phyloP scores from a whole-genome alignment of 2,113 vertebrate species.

The Arvicanthis niloticus region DNA sequence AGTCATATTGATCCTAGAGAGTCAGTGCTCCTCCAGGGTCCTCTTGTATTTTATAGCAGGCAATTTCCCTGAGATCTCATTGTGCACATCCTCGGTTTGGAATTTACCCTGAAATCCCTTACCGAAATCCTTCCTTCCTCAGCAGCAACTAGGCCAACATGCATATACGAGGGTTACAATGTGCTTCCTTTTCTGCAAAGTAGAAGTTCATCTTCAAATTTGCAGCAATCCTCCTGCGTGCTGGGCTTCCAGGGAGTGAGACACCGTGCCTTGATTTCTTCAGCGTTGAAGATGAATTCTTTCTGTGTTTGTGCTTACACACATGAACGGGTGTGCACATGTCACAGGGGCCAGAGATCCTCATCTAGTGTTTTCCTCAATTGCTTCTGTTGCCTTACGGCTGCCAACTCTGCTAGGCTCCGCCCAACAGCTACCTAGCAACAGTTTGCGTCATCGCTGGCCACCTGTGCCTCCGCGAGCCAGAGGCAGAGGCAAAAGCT shows the following conservation, averaged over 20 bases:
- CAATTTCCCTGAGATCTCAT: neutral
- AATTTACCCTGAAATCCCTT: neutral
- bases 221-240: neutral
- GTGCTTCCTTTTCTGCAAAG: neutral
- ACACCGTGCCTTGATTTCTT: neutral
- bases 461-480: too few species aligned
- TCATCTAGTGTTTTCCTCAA: neutral
- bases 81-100: neutral
- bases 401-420: too few species aligned
- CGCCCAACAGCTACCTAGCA: too few species aligned
- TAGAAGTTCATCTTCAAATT: neutral
- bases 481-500: too few species aligned
- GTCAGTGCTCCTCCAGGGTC: fast-evolving
- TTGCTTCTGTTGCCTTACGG: neutral
- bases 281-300: neutral
- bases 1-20: fast-evolving
- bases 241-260: neutral
- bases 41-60: fast-evolving
- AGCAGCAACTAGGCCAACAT: neutral
- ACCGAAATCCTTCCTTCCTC: neutral
- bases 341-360: neutral
- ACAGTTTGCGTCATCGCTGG: too few species aligned
- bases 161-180: fast-evolving
- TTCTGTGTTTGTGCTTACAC: neutral
- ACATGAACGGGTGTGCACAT: neutral